A percentile compares a stretch with the other conserved stretches of the same genome.
Conservation (phyloP, 2,113 vertebrate species). For the Catagonus wagneri region DNA sequence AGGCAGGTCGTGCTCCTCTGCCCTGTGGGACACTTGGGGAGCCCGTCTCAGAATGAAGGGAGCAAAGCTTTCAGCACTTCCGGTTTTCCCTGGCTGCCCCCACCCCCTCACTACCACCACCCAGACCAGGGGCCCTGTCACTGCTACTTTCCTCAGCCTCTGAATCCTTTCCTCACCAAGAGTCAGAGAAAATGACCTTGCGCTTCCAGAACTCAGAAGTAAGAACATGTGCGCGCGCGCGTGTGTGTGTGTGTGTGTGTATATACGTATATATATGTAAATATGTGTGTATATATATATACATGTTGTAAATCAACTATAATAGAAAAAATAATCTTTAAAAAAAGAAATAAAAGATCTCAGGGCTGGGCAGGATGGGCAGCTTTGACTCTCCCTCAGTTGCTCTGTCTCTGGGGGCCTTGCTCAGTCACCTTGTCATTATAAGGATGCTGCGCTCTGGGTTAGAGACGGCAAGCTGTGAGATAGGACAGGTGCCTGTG, state of each 20-base stretch:
- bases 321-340: too few relatives aligned
- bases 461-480: background rate
- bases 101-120: background rate
- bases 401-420: background rate
- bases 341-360: too few relatives aligned
- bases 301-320: too few relatives aligned
- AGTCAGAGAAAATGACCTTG: background rate
- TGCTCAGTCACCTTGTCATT: too few relatives aligned
- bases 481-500: rapidly evolving
- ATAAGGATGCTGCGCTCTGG: background rate
- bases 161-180: background rate
- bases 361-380: background rate
- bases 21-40: rapidly evolving
- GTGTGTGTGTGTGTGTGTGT: too few relatives aligned
- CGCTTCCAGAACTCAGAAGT: background rate
- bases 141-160: background rate
- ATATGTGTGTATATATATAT: too few relatives aligned
- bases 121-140: background rate
- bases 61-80: background rate
- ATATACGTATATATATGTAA: too few relatives aligned
- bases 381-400: background rate
- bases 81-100: background rate
- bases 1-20: too few relatives aligned
- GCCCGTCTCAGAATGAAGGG: background rate
- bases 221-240: too few relatives aligned